Conservation (phyloP, 2,113 vertebrate species). For the Nesogale talazaci region DNA sequence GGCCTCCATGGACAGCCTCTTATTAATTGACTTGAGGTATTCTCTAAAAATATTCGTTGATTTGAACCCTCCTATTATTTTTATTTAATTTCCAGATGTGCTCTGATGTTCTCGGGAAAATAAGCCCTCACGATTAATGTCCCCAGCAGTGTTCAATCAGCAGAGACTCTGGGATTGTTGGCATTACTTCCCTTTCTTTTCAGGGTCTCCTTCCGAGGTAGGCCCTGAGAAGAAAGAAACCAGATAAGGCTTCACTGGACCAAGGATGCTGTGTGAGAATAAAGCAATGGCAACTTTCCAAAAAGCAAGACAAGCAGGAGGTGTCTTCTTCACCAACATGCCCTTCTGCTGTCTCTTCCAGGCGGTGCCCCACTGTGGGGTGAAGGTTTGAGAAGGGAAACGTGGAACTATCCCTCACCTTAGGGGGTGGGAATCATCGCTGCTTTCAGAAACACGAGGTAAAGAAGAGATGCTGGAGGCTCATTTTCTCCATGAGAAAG, state of each 20-base stretch:
- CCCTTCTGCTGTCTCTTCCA: not conserved
- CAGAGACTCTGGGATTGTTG: constrained; percentile 5
- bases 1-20: constrained; percentile 54
- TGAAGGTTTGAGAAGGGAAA: not conserved
- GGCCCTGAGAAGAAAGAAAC: not conserved
- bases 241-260: not conserved
- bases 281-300: not conserved
- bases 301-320: not conserved
- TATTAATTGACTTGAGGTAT: constrained; percentile 66
- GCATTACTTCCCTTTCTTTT: constrained; percentile 11
- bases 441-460: not conserved
- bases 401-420: not conserved
- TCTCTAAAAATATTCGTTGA: constrained; percentile 54
- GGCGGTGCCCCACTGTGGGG: not conserved
- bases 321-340: not conserved
- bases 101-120: constrained; percentile 59
- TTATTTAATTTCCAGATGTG: constrained; percentile 72
- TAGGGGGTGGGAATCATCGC: not conserved
- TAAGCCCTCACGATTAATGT: constrained; percentile 52
- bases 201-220: not conserved
- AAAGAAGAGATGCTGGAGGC: not conserved
- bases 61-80: constrained; percentile 56
- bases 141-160: constrained; percentile 48
- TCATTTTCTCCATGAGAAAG: constrained; percentile 22
- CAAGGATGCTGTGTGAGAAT: not conserved